A percentile compares a stretch with the other conserved stretches of the same genome.
These are phyloP conservation scores for Sardina pilchardus DNA, from an alignment of 2,113 vertebrate species.

Conservation along the genomic window DNA sequence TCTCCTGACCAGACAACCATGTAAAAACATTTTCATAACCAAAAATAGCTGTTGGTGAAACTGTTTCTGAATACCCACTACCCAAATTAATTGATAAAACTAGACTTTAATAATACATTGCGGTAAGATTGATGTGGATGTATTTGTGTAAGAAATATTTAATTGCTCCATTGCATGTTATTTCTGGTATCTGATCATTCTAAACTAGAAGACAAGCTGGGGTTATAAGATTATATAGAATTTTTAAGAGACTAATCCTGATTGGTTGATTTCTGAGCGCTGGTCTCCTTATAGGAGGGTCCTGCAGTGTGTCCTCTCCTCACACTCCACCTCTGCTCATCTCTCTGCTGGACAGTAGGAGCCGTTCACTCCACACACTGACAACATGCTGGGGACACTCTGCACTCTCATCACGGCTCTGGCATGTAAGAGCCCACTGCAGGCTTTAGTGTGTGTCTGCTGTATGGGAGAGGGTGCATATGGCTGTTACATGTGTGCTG, in stretches of 20 bases:
- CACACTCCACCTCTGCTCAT: slow-evolving; percentile 41
- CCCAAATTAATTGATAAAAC: too few species aligned
- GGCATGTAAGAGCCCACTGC: not conserved
- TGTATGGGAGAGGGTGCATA: not conserved
- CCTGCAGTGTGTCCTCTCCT: slow-evolving; percentile 46
- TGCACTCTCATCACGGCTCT: slow-evolving; percentile 59
- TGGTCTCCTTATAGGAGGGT: slow-evolving; percentile 10
- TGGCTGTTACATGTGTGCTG: not conserved
- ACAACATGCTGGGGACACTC: slow-evolving; percentile 59
- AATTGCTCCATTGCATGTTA: not conserved
- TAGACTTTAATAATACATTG: too few species aligned
- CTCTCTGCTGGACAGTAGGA: slow-evolving; percentile 45
- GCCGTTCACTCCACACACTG: slow-evolving; percentile 46
- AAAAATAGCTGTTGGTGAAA: not conserved
- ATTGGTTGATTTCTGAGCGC: not conserved
- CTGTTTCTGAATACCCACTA: not conserved
- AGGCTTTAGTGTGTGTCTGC: not conserved
- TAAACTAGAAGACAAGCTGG: too few species aligned
- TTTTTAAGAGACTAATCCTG: not conserved
- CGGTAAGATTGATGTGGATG: not conserved
- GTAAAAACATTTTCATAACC: not conserved
- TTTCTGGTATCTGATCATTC: not conserved
- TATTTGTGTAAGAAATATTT: not conserved
- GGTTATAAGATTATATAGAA: too few species aligned
- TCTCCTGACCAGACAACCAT: not conserved